Base-by-base conservation (phyloP, 1,140 invertebrate genomes). In the Drosophila kohkoa region DNA sequence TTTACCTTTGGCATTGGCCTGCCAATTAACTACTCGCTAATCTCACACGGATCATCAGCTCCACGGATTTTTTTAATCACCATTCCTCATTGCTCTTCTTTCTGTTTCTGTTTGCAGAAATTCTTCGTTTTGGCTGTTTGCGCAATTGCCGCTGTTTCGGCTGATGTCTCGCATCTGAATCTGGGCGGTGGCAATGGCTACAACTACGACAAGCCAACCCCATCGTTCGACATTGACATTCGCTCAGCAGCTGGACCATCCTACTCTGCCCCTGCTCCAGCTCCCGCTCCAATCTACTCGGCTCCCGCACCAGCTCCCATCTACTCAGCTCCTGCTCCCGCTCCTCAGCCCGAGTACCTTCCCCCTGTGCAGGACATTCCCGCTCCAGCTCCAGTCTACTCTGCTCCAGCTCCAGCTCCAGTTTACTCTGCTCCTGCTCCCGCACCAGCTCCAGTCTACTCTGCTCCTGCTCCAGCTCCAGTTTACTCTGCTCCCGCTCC, bases 41-140 rank as follows among this genome's bases (percentile, higher is more conserved):
- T 60, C 51, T 60, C 52, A 25, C 59, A 32, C 25, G 57, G 30
- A 55, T 74, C 51, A 49, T 25, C 54, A 28, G 38, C n/a, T 41
- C 64, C 71, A 60, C 15, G 55, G 48, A 74, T 59, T 59, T 62
- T 52, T 32, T 28, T 55, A 54, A 46, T 55, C 41, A 32, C 2
- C 1, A 51, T 46, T 57, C 38, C 45, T 62, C 30, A 38, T 35
- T 54, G 13, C 15, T 32, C 15, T 41, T 57, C 10, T 8, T 57
- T 20, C 11, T 5, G 28, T 38, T 35, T 54, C n/a, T 38, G 51
- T 65, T 32, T 77, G 41, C 63, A 91, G 88, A 91, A 91, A 91
- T 81, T 91, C 71, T 82, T 91, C 79, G 72, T 91, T 43, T 86
- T 91, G 68, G 85, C 83, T 75, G 79, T 91, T 51, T 91, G 79